These are phyloP conservation scores for Acanthopagrus latus DNA, from an alignment of 2,797 vertebrate genomes.

Conservation along the genomic window DNA sequence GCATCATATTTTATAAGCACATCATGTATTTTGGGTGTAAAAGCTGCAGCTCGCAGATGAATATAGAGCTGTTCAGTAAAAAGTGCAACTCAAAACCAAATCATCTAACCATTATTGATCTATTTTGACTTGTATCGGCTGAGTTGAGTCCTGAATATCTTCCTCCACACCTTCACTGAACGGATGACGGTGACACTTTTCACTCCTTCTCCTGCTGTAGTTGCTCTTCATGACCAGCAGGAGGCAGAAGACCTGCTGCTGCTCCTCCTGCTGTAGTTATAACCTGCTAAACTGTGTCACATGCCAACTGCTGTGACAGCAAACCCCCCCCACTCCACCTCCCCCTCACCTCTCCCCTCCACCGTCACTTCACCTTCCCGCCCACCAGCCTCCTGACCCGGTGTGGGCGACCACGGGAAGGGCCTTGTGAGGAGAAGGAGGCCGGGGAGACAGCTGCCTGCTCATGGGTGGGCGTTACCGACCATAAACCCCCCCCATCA, in stretches of 20 bases:
- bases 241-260: slow-evolving; percentile 58
- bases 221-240: slow-evolving; percentile 65
- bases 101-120: too few relatives aligned
- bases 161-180: neutral
- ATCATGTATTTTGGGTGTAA: neutral
- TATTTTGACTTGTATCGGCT: too few relatives aligned
- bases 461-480: slow-evolving; percentile 24
- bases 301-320: slow-evolving; percentile 69
- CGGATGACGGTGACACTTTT: neutral
- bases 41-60: neutral
- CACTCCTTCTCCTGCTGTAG: neutral
- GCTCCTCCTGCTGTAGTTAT: neutral
- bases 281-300: slow-evolving; percentile 58
- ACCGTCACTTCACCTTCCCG: slow-evolving; percentile 24
- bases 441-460: slow-evolving; percentile 74
- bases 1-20: neutral
- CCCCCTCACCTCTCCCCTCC: slow-evolving; percentile 15
- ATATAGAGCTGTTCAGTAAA: too few relatives aligned
- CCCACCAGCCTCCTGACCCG: slow-evolving; percentile 45
- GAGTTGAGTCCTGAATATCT: neutral
- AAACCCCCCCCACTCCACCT: slow-evolving; percentile 8
- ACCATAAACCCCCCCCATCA: slow-evolving; percentile 50
- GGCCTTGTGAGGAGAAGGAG: slow-evolving; percentile 62
- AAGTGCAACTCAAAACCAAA: too few relatives aligned
- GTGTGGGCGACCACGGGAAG: slow-evolving; percentile 57